Percentiles rank a stretch among this genome's conserved stretches.
Conservation (phyloP, 2,888 invertebrate species). For the Lasius platythorax region DNA sequence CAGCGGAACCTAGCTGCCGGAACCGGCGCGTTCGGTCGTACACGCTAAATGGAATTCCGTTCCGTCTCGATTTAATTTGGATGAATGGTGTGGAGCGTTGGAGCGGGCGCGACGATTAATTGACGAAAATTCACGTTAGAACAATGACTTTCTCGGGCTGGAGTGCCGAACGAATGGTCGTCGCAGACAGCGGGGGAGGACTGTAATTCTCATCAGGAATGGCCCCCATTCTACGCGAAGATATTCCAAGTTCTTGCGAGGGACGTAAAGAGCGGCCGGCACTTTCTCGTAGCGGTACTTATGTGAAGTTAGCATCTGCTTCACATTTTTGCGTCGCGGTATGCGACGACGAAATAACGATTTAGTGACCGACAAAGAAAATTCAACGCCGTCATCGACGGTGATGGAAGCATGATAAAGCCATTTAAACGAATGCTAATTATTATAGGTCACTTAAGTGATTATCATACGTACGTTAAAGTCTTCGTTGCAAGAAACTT, state of each 20-base stretch:
- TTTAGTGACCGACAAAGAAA: slow-evolving; percentile 9
- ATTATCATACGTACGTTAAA: slow-evolving; percentile 7
- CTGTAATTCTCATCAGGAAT: slow-evolving; percentile 73
- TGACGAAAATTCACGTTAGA: slow-evolving; percentile 73
- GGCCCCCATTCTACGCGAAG: slow-evolving; percentile 69
- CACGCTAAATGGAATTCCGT: slow-evolving; percentile 70
- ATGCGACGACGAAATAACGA: slow-evolving; percentile 53
- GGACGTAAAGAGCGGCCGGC: slow-evolving; percentile 64
- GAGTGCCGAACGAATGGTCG: slow-evolving; percentile 62
- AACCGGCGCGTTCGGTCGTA: slow-evolving; percentile 52
- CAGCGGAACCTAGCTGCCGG: slow-evolving; percentile 30
- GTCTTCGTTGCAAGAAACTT: not conserved
- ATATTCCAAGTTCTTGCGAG: slow-evolving; percentile 70
- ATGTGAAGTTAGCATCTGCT: slow-evolving; percentile 65
- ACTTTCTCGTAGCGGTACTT: slow-evolving; percentile 65
- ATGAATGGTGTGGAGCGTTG: slow-evolving; percentile 51
- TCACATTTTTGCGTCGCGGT: slow-evolving; percentile 63
- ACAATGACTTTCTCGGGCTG: slow-evolving; percentile 69
- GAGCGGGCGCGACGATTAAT: slow-evolving; percentile 67
- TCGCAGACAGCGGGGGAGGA: slow-evolving; percentile 60
- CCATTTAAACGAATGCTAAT: slow-evolving; percentile 54
- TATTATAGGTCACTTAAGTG: slow-evolving; percentile 30
- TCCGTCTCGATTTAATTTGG: slow-evolving; percentile 67
- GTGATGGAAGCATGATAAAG: not conserved
- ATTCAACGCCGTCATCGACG: not conserved